Evolutionary conservation across 2,888 invertebrate species (phyloP), one percentile per base, ranked within the genome.

Genomic region (Carpatolechia fugitivella): DNA sequence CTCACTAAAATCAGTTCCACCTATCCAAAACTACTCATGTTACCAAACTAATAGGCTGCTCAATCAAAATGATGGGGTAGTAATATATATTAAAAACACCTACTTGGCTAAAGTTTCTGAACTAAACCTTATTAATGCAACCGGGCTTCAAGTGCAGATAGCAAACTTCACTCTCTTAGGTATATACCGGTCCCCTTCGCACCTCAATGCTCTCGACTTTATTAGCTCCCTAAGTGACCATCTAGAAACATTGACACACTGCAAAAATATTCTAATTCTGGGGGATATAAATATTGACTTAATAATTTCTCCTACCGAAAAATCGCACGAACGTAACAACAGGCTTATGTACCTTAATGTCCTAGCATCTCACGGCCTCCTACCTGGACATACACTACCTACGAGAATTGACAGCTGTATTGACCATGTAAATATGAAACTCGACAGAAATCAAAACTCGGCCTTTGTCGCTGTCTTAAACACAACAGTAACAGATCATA

Each of bases 101-200:
- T n/a, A 54, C 13, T 36, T 35, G 33, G n/a, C 29, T 1, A 58
- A 36, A n/a, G 18, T 54, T 16, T 48, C 35, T 40, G 56, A 57
- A 56, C 36, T 60, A 1, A 56, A 52, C 11, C 38, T 57, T 46
- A 14, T 5, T 20, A 44, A 56, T 20, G 54, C 58, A 0, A 56
- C 58, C 5, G 56, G 58, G 13, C 11, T 58, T 30, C 47, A 58
- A 14, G 6, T 58, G 13, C 10, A 52, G 14, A 35, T 56, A 1
- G 1, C 14, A 3, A 56, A 56, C 20, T 54, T 18, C 18, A 52
- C 10, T 3, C 20, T 58, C 1, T 20, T 58, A 13, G 56, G 58
- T 47, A 48, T 58, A 16, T 56, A 58, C 30, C 55, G 58, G 1
- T 58, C 58, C 20, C 58, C 58, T 1, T 56, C 56, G 0, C 30